Percentiles rank a stretch among this genome's conserved stretches.
Conservation (phyloP, 2,888 invertebrate species). For the Exephanes ischioxanthus region DNA sequence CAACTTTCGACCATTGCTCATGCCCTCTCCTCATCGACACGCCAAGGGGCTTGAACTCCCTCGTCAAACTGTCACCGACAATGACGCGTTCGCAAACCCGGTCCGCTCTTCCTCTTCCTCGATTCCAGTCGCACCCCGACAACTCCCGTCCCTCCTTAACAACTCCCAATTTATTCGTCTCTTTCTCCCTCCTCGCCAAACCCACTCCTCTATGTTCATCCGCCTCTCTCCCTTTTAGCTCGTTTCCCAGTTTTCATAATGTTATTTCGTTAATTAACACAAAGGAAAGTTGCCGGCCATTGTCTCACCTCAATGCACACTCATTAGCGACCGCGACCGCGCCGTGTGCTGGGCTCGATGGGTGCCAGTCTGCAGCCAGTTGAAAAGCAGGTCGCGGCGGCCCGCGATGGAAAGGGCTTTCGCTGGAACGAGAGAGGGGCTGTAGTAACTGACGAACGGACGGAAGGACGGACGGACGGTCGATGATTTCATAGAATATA, state of each 20-base stretch:
- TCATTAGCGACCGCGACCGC: conserved; percentile 74
- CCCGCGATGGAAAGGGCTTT: conserved; percentile 8
- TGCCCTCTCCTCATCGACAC: not conserved
- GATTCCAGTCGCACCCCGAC: not conserved
- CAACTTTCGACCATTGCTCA: conserved; percentile 36
- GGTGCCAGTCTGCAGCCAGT: conserved; percentile 52
- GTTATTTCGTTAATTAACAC: conserved; percentile 77
- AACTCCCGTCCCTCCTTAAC: conserved; percentile 11
- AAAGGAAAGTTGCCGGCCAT: conserved; percentile 75
- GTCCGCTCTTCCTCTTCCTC: not conserved
- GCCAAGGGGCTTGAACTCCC: not conserved
- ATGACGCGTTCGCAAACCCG: conserved; percentile 30
- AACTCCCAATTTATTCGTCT: not conserved
- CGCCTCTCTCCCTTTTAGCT: conserved; percentile 33
- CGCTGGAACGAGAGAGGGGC: conserved; percentile 3
- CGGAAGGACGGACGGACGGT: conserved; percentile 66
- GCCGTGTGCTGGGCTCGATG: conserved; percentile 45
- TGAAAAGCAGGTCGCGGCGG: conserved; percentile 65
- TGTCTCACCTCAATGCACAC: conserved; percentile 77
- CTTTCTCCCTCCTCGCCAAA: not conserved
- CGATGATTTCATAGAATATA: conserved; percentile 72
- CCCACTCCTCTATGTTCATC: not conserved
- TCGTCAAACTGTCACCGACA: conserved; percentile 33
- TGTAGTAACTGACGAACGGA: conserved; percentile 68
- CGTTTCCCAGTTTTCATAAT: conserved; percentile 66